Conservation (phyloP, 2,113 vertebrate species). For the Pelobates fuscus region DNA sequence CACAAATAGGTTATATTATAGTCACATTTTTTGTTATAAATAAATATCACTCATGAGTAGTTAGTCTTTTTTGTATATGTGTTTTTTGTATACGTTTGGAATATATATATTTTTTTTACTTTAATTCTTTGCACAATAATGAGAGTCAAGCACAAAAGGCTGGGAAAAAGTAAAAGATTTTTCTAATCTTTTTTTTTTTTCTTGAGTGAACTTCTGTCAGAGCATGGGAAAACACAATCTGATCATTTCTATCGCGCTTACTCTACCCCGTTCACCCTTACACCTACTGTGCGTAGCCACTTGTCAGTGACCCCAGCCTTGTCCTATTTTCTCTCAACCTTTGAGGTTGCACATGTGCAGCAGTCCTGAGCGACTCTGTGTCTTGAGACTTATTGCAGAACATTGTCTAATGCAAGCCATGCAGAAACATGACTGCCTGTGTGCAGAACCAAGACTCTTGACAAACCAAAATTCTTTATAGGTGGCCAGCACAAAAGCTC, state of each 20-base stretch:
- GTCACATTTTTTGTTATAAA: too few relatives aligned
- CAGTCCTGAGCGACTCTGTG: constrained; percentile 9
- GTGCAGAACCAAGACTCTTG: not conserved
- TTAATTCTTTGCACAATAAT: not conserved
- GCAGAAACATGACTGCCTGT: constrained; percentile 52
- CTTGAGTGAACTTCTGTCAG: constrained; percentile 56
- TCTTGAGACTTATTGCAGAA: constrained; percentile 50
- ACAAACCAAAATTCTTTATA: constrained; percentile 49
- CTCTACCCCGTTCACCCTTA: constrained; percentile 73
- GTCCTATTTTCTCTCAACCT: constrained; percentile 58
- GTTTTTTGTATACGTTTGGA: too few relatives aligned
- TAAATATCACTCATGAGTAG: too few relatives aligned
- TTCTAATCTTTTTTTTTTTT: too few relatives aligned
- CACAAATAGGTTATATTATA: too few relatives aligned
- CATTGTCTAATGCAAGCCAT: constrained; percentile 53
- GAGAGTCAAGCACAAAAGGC: constrained; percentile 37
- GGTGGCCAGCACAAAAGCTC: constrained; percentile 43
- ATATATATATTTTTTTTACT: too few relatives aligned
- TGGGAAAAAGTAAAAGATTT: constrained; percentile 33
- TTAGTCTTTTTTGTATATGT: too few relatives aligned
- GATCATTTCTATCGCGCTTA: constrained; percentile 67
- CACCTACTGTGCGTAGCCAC: constrained; percentile 62
- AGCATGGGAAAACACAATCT: constrained; percentile 77
- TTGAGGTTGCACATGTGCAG: constrained; percentile 58
- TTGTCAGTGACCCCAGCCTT: constrained; percentile 74